Evolutionary conservation across 2,113 vertebrate species (phyloP), one percentile per base, ranked within the genome.

Genomic region (Perca fluviatilis): DNA sequence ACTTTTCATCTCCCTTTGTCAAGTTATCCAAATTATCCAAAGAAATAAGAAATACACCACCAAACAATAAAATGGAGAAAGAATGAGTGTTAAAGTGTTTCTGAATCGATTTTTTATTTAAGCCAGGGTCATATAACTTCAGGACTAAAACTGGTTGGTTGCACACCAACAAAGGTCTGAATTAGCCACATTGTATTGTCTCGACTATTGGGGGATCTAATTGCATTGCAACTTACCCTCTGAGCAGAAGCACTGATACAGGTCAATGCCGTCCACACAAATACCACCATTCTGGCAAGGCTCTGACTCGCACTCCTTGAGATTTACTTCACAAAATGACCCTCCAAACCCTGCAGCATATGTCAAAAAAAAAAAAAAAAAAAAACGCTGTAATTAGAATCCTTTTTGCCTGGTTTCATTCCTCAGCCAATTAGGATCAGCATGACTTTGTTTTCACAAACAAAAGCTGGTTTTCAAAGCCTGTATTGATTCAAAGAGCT

Each of bases 221-320:
- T 56, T 85, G 54, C 54, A 80, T 25, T 80, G 57, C 19, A 92
- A 85, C 78, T 93, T 93, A 94, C 95, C 94, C 89, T 95, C 90
- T 47, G 90, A 92, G 88, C 92, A 96, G 86, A 95, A 94, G 82
- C 94, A 96, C 71, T 93, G 86, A 93, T 96, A 96, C 61, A 74
- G 86, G 80, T 94, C 95, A 88, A 93, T 67, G 89, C 80, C 78
- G 83, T 95, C 93, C 77, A 95, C 92, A 91, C 93, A 97, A 85
- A 93, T 81, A 77, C 94, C 93, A 71, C 87, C 82, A 65, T 94
- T 96, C 81, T 95, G 94, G 86, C 95, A 96, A n/a, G 93, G 94
- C 77, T 89, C 49, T 21, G 89, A 96, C 83, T 92, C 89, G 19
- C 93, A 96, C 25, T 91, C 82, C 66, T 95, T 93, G 85, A 92